Conservation (phyloP, 1,140 invertebrate genomes). For the Drosophila insularis region DNA sequence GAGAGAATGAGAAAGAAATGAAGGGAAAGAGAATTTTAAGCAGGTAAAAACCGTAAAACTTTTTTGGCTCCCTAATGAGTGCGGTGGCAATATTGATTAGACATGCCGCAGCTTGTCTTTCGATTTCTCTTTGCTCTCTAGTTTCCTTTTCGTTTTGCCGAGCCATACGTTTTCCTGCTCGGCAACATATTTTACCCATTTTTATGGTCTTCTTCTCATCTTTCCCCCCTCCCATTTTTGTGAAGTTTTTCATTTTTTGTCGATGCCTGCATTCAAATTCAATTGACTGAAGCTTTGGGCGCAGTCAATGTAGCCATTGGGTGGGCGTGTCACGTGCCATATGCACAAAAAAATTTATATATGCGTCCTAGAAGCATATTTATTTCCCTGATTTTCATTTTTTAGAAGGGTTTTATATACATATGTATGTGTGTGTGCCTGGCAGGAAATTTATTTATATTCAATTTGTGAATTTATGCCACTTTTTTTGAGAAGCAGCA, state of each 20-base stretch:
- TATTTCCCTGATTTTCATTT: constrained; percentile 37
- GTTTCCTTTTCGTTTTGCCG: neutral
- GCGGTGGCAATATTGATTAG: constrained; percentile 52
- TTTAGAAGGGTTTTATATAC: constrained; percentile 12
- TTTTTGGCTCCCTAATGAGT: constrained; percentile 58
- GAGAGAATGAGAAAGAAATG: neutral
- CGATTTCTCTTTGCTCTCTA: neutral
- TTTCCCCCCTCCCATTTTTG: neutral
- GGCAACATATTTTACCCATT: constrained; percentile 49
- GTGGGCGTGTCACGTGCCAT: constrained; percentile 58
- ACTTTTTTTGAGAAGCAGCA: constrained; percentile 33
- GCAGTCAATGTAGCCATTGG: constrained; percentile 1
- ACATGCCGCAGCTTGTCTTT: constrained; percentile 15
- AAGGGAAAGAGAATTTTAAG: constrained; percentile 37
- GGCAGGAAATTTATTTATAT: constrained; percentile 81
- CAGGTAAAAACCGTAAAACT: constrained; percentile 49
- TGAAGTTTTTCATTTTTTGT: neutral
- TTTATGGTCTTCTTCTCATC: constrained; percentile 36
- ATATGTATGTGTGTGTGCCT: constrained; percentile 25
- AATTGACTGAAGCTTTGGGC: constrained; percentile 50
- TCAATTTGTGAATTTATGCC: constrained; percentile 75
- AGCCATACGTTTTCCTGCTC: constrained; percentile 14
- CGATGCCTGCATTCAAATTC: constrained; percentile 52
- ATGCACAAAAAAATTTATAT: constrained; percentile 27
- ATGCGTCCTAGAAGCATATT: constrained; percentile 47